A percentile compares a stretch with the other conserved stretches of the same genome.
Evolutionary conservation across 2,113 vertebrate species (phyloP).

Genomic region (Barnardius zonarius): DNA sequence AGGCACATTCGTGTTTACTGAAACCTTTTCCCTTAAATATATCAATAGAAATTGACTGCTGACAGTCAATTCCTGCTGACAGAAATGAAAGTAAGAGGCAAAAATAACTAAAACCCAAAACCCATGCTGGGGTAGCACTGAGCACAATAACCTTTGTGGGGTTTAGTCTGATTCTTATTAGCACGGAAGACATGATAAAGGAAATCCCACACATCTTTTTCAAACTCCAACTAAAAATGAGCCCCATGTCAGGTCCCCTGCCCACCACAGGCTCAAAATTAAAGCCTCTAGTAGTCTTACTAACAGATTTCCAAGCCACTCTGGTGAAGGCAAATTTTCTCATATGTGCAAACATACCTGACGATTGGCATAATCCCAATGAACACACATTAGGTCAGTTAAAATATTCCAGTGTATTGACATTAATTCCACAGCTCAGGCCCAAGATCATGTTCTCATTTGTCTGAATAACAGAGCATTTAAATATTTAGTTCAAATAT

Average conservation of each 20-base stretch:
- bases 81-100: neutral
- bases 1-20: neutral
- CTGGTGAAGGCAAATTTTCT: slow-evolving; percentile 32
- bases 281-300: neutral
- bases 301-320: slow-evolving; percentile 26
- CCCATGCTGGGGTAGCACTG: neutral
- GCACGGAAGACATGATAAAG: neutral
- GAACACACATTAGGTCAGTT: slow-evolving; percentile 60
- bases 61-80: neutral
- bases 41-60: neutral
- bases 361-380: slow-evolving; percentile 23
- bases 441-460: slow-evolving; percentile 49
- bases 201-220: neutral
- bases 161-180: neutral
- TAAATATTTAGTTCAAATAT: slow-evolving; percentile 50
- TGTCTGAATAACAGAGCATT: slow-evolving; percentile 48
- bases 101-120: neutral
- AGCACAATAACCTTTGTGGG: neutral
- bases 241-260: neutral
- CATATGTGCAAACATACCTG: slow-evolving; percentile 52
- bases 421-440: slow-evolving; percentile 51
- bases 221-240: neutral
- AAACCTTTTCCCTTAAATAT: neutral
- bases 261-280: neutral
- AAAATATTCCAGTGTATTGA: slow-evolving; percentile 51